Evolutionary conservation across 2,888 invertebrate species (phyloP).

Genomic region (Portevinia maculata): DNA sequence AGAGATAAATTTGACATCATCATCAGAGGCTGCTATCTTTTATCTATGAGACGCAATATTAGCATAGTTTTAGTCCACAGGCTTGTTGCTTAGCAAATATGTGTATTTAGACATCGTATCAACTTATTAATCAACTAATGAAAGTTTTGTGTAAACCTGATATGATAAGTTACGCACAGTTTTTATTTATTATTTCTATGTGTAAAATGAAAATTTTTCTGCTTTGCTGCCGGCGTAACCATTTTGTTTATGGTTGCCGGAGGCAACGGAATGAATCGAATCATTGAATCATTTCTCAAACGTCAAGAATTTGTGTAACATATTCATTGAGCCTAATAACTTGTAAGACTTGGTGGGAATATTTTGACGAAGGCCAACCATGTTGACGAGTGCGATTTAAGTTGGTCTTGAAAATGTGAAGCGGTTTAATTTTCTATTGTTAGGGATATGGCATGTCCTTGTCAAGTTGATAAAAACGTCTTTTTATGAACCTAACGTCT

Average conservation of each 20-base stretch:
- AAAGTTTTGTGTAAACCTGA: slow-evolving; percentile 64
- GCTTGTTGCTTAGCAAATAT: slow-evolving; percentile 47
- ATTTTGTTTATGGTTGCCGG: slow-evolving; percentile 3
- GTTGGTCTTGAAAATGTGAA: no score
- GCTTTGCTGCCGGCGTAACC: background rate
- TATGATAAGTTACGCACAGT: slow-evolving; percentile 51
- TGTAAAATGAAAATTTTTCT: slow-evolving; percentile 10
- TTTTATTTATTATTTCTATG: slow-evolving; percentile 7
- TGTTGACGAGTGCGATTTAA: no score
- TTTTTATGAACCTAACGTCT: no score
- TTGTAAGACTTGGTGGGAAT: slow-evolving; percentile 20
- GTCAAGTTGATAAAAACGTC: no score
- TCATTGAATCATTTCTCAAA: slow-evolving; percentile 21
- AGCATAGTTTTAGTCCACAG: slow-evolving; percentile 34
- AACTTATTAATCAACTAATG: slow-evolving; percentile 65
- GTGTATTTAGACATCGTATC: slow-evolving; percentile 28
- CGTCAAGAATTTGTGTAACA: slow-evolving; percentile 22
- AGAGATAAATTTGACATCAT: slow-evolving; percentile 59
- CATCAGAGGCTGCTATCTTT: slow-evolving; percentile 53
- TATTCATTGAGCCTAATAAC: slow-evolving; percentile 43
- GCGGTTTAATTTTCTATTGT: no score
- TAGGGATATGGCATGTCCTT: no score
- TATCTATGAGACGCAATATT: slow-evolving; percentile 16
- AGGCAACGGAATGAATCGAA: slow-evolving; percentile 8
- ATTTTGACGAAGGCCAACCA: no score